phyloP scores from a whole-genome alignment of 1,140 invertebrate genomes.

The Saccostrea cuccullata region DNA sequence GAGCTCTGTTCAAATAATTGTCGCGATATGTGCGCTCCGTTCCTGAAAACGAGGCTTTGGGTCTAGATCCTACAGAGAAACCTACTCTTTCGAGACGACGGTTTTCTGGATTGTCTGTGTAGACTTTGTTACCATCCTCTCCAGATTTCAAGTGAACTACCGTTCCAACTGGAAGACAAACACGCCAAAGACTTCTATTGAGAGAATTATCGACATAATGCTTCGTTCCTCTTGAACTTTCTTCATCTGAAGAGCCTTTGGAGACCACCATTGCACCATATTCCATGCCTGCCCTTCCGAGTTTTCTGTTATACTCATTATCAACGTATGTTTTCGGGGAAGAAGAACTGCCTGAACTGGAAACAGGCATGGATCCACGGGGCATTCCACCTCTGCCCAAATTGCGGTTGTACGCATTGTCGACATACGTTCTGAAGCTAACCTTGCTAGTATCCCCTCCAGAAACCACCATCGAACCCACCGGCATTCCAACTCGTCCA shows the following conservation, averaged over 20 bases:
- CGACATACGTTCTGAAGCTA: constrained; percentile 52
- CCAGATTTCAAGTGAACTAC: constrained; percentile 4
- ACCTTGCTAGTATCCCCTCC: not conserved
- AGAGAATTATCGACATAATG: constrained; percentile 55
- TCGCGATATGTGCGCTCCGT: constrained; percentile 45
- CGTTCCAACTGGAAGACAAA: constrained; percentile 47
- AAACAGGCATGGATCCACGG: constrained; percentile 49
- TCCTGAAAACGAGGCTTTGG: constrained; percentile 21
- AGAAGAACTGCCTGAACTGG: not conserved
- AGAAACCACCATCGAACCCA: constrained; percentile 45
- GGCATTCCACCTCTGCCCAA: constrained; percentile 62
- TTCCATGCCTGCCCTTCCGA: constrained; percentile 58
- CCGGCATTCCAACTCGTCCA: constrained; percentile 53
- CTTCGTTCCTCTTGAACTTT: not conserved
- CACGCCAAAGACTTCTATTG: constrained; percentile 50
- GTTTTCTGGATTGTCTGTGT: constrained; percentile 48
- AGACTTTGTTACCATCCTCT: not conserved
- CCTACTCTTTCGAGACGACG: constrained; percentile 39
- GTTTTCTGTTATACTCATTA: constrained; percentile 58
- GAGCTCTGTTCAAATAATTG: constrained; percentile 46
- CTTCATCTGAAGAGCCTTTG: not conserved
- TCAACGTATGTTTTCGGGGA: constrained; percentile 59
- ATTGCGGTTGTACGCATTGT: constrained; percentile 60
- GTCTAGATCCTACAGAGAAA: constrained; percentile 29
- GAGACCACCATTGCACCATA: constrained; percentile 53